Evolutionary conservation across 1,140 invertebrate genomes (phyloP).

Genomic region (Atopsyche davidsoni): DNA sequence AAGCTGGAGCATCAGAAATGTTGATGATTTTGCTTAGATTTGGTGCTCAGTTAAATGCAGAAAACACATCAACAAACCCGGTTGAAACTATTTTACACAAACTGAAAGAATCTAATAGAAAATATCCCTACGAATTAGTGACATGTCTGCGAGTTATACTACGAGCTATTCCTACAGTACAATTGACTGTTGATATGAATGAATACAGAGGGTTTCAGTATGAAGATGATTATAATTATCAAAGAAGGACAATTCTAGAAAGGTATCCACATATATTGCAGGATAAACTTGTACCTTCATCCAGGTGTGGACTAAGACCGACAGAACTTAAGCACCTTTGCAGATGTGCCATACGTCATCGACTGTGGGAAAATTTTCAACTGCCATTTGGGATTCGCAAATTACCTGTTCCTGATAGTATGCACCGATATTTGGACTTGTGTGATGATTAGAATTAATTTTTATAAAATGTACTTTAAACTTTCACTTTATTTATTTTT

Average conservation of each 20-base stretch:
- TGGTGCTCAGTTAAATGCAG: slow-evolving; percentile 53
- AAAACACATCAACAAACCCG: slow-evolving; percentile 44
- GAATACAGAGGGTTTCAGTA: slow-evolving; percentile 36
- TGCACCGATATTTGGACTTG: slow-evolving; percentile 68
- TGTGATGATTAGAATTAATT: slow-evolving; percentile 52
- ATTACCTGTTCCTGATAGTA: slow-evolving; percentile 55
- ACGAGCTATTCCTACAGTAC: slow-evolving; percentile 51
- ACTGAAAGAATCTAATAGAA: slow-evolving; percentile 55
- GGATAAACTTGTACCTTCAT: slow-evolving; percentile 55
- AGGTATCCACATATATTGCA: slow-evolving; percentile 58
- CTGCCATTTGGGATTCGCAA: slow-evolving; percentile 65
- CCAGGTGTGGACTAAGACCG: slow-evolving; percentile 54
- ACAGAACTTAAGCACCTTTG: slow-evolving; percentile 59
- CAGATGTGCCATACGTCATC: slow-evolving; percentile 60
- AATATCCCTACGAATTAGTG: slow-evolving; percentile 60
- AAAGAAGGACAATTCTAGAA: slow-evolving; percentile 52
- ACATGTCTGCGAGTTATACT: slow-evolving; percentile 61
- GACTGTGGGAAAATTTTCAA: slow-evolving; percentile 59
- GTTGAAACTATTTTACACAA: slow-evolving; percentile 56
- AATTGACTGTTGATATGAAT: slow-evolving; percentile 37
- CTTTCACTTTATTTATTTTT: too few species aligned
- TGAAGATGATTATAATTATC: slow-evolving; percentile 42
- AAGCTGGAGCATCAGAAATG: slow-evolving; percentile 65
- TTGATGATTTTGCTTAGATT: slow-evolving; percentile 65
- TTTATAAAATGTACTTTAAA: slow-evolving; percentile 4